Base-by-base conservation (phyloP, 2,797 vertebrate species). In the Aphelocoma californica region DNA sequence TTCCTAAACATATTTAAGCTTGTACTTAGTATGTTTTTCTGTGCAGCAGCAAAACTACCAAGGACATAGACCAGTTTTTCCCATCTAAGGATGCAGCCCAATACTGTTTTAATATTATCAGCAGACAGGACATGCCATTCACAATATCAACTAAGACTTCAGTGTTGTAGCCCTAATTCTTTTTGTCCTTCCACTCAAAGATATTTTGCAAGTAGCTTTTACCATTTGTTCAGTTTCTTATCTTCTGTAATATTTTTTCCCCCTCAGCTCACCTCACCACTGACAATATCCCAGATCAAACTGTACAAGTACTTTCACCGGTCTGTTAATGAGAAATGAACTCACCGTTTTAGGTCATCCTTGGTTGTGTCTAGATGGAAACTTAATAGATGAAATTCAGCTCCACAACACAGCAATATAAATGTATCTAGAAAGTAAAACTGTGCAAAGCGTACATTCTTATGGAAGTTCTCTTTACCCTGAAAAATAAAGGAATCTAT, bases 371-470 rank as follows among this genome's bases (percentile, higher is more conserved):
- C 98, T 61, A 98, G 64, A 72, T 98, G 97, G 87, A 98, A 98
- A 81, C 97, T 98, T 92, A 99, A 98, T 11, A 99, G 94, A 72
- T 98, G 96, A 32, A 99, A 91, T 73, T 98, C 98, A 18, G 98
- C 96, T 93, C 99, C 99, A 45, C 98, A 98, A 45, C 98, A 98
- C 84, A 98, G 47, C 64, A 99, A 95, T 67, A 99, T 81, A 96
- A 99, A 99, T n/a, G 97, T 91, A 80, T 99, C 98, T 9, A 99
- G 94, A 89, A 99, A 99, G 96, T 99, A 99, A 97, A 99, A 99
- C 97, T 99, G 99, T 28, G 98, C 98, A 38, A 95, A 97, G 28
- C 80, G 95, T 54, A 98, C 90, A 25, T 98, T 94, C 93, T 97
- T 98, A 51, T 95, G 92, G 90, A 99, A 98, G 53, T 81, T 80